Base-by-base conservation (phyloP, 2,113 vertebrate species). In the Pangasianodon gigas region DNA sequence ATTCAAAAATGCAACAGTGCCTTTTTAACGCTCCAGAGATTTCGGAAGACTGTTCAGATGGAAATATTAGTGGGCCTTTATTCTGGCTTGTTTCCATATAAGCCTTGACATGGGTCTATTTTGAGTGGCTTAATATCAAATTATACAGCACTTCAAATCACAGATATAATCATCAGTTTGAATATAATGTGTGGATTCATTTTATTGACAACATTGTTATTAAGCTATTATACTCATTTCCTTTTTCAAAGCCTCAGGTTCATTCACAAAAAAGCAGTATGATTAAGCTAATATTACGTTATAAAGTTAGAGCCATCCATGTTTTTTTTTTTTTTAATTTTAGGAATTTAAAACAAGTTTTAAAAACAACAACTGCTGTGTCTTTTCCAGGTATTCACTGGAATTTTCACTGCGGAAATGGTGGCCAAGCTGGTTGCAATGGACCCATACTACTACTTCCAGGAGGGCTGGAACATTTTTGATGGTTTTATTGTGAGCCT, bases 391-490 rank as follows among this genome's bases (percentile, higher is more conserved):
- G 96, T 98, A 92, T 98, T 98, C 95, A 98, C 97, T 44, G 97
- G 97, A 62, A 98, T 98, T 94, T 98, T 98, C 94, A 97, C 97
- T 58, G 97, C 97, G 1, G 97, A 98, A 95, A 98, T 98, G 97
- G 96, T 97, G 92, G 95, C 97, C 88, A 98, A 98, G 91, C 96
- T 98, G 79, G 96, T 98, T 88, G 97, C 97, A 81, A 98, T 98
- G 97, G 97, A 98, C 91, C 97, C 97, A 21, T 98, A 97, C 93
- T 98, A 97, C 93, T 98, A 98, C 90, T 98, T 98, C 93, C 97
- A 98, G 89, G 97, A 97, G 92, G 97, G 97, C 85, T 97, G 97
- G 97, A 98, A 98, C 94, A 98, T 98, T 93, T 98, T 98, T 93
- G 97, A 98, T 88, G 97, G 97, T 21, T 97, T 98, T 90, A 98